Conservation (phyloP, 2,797 vertebrate genomes). For the Ambastaia sidthimunki region DNA sequence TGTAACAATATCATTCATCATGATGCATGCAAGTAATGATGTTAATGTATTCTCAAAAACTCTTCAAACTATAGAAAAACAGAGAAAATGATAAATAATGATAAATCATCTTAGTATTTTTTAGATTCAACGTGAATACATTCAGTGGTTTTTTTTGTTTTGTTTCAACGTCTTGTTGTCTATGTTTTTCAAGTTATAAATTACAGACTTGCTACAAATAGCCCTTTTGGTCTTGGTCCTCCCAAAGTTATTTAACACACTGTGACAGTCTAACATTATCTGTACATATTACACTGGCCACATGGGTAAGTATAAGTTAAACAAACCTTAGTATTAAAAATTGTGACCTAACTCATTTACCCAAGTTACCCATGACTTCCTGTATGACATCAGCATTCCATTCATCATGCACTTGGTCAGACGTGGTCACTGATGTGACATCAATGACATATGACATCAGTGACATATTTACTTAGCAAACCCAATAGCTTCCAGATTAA, state of each 20-base stretch:
- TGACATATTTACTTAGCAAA: constrained; percentile 26
- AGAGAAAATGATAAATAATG: too few relatives aligned
- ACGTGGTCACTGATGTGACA: constrained; percentile 6
- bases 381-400: constrained; percentile 18
- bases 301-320: too few relatives aligned
- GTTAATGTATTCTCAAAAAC: too few relatives aligned
- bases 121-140: too few relatives aligned
- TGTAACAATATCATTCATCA: too few relatives aligned
- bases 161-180: too few relatives aligned
- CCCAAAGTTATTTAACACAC: background rate
- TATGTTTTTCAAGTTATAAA: too few relatives aligned
- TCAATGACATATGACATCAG: constrained; percentile 20
- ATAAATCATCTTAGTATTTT: too few relatives aligned
- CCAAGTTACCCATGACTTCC: constrained; percentile 27
- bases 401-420: constrained; percentile 27
- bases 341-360: constrained; percentile 4
- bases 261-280: background rate
- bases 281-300: background rate
- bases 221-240: background rate
- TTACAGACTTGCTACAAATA: background rate
- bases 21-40: too few relatives aligned
- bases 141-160: too few relatives aligned
- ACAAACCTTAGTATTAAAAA: background rate
- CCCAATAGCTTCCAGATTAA: constrained; percentile 12
- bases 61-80: too few relatives aligned